These are phyloP conservation scores for Cistogaster globosa DNA, from an alignment of 2,888 invertebrate genomes.

Conservation along the genomic window DNA sequence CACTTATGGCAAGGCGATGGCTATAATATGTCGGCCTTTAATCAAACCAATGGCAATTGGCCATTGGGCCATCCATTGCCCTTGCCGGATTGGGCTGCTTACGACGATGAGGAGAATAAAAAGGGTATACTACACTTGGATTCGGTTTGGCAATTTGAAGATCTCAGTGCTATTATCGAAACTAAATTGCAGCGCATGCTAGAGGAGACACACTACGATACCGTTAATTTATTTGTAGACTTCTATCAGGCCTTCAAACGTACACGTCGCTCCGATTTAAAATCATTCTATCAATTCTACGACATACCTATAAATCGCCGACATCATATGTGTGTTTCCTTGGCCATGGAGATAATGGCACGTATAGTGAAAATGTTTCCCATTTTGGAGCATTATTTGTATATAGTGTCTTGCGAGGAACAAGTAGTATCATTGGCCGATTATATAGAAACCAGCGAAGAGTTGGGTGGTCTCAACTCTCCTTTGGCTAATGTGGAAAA, in stretches of 20 bases:
- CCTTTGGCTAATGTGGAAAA: conserved; percentile 87
- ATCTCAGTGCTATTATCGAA: conserved; percentile 91
- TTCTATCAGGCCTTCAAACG: conserved; percentile 87
- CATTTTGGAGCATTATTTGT: conserved; percentile 87
- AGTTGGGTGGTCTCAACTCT: conserved; percentile 83
- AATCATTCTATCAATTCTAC: conserved; percentile 90
- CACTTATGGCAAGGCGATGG: conserved; percentile 80
- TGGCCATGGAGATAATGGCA: conserved; percentile 91
- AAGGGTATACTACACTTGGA: conserved; percentile 83
- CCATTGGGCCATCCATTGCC: conserved; percentile 89
- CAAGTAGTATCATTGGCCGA: conserved; percentile 86
- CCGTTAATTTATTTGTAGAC: conserved; percentile 91
- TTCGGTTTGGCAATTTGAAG: conserved; percentile 87
- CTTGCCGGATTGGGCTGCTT: conserved; percentile 88
- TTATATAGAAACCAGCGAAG: conserved; percentile 85
- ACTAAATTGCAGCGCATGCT: conserved; percentile 90
- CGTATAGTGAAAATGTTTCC: conserved; percentile 88
- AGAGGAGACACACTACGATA: conserved; percentile 94
- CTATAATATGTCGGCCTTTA: conserved; percentile 82
- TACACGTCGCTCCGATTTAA: conserved; percentile 86
- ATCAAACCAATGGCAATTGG: conserved; percentile 85
- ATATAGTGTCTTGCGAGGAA: conserved; percentile 94
- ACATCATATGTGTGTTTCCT: conserved; percentile 94
- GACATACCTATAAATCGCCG: conserved; percentile 89
- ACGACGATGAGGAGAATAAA: conserved; percentile 71